phyloP scores from a whole-genome alignment of 2,113 vertebrate genomes.

The Cyprinodon brontotheroides region DNA sequence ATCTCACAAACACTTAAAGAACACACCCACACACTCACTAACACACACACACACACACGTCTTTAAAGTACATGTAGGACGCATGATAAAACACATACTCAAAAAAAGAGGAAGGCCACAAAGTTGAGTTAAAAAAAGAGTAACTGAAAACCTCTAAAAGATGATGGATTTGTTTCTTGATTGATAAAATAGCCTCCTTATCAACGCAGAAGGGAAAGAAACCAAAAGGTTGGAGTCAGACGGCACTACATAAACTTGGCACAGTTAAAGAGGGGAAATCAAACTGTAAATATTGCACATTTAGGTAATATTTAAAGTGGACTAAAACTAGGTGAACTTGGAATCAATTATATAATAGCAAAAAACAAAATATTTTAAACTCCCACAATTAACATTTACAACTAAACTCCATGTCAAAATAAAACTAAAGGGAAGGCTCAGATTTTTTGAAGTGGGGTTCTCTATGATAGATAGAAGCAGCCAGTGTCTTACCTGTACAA shows the following conservation, averaged over 20 bases:
- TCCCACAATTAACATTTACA: constrained; percentile 21
- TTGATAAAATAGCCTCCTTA: constrained; percentile 46
- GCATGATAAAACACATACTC: constrained; percentile 10
- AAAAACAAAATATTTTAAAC: constrained; percentile 7
- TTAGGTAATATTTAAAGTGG: constrained; percentile 43
- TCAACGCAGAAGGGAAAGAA: constrained; percentile 37
- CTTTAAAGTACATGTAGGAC: constrained; percentile 10
- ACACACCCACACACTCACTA: constrained; percentile 43
- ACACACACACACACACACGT: constrained; percentile 30
- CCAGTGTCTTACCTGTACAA: neutral
- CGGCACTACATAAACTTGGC: constrained; percentile 72
- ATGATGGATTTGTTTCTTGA: constrained; percentile 39
- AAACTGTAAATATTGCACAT: constrained; percentile 71
- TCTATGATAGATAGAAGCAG: neutral
- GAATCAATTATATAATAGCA: constrained; percentile 17
- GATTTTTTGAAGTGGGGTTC: neutral
- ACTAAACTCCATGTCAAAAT: constrained; percentile 17
- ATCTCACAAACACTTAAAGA: constrained; percentile 66
- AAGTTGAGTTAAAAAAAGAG: constrained; percentile 36
- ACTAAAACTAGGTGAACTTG: constrained; percentile 17
- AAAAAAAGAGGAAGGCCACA: constrained; percentile 61
- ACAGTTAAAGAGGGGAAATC: constrained; percentile 39
- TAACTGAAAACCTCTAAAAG: neutral
- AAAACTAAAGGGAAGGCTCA: constrained; percentile 18
- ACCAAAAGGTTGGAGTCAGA: constrained; percentile 48